A percentile compares a stretch with the other conserved stretches of the same genome.
Evolutionary conservation across 2,888 invertebrate genomes (phyloP).

Genomic region (Cephus runcator): DNA sequence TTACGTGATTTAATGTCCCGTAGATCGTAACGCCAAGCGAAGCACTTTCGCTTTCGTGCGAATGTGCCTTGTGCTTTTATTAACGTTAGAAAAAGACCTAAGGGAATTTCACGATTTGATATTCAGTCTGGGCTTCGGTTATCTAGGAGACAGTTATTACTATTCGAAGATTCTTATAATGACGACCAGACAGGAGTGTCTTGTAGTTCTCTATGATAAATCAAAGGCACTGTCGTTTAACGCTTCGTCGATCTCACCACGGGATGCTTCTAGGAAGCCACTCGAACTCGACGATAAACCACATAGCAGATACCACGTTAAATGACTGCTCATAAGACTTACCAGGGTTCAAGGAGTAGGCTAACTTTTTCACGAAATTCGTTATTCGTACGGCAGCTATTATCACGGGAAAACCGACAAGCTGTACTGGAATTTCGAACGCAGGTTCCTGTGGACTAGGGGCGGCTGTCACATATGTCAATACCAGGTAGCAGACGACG

Average conservation of each 20-base stretch:
- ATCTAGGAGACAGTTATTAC: background rate
- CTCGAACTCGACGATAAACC: background rate
- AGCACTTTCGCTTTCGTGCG: constrained; percentile 57
- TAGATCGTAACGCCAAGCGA: constrained; percentile 42
- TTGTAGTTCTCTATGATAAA: background rate
- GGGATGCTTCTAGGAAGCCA: background rate
- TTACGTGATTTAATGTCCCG: constrained; percentile 30
- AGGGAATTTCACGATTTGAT: background rate
- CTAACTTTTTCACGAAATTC: constrained; percentile 85
- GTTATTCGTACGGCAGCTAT: constrained; percentile 81
- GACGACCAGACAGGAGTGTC: background rate
- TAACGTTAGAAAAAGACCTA: background rate
- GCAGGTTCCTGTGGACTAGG: constrained; percentile 67
- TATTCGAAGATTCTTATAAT: background rate
- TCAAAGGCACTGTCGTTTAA: background rate
- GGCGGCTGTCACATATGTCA: constrained; percentile 48
- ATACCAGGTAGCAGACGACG: constrained; percentile 44
- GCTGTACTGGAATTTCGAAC: constrained; percentile 85
- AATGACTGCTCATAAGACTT: constrained; percentile 55
- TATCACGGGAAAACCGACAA: constrained; percentile 86
- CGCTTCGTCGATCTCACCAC: background rate
- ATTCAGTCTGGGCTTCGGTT: background rate
- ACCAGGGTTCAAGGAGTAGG: constrained; percentile 87
- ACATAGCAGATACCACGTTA: background rate
- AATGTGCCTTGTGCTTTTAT: background rate